Conservation (phyloP, 2,888 invertebrate species). For the Netelia melanura region DNA sequence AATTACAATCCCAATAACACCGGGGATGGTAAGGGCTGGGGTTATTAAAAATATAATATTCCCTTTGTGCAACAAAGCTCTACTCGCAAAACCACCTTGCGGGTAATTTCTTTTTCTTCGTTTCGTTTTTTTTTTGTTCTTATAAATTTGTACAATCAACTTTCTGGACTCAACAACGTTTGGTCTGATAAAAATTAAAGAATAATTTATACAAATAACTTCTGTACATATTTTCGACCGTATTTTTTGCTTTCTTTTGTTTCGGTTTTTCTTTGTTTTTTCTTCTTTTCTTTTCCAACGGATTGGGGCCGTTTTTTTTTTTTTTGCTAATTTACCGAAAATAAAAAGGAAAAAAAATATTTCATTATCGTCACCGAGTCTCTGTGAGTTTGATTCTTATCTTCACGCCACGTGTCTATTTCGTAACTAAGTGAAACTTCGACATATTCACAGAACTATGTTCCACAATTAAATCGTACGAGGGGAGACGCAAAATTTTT, state of each 20-base stretch:
- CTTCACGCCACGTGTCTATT: constrained; percentile 23
- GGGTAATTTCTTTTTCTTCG: constrained; percentile 62
- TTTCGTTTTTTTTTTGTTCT: constrained; percentile 68
- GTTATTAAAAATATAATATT: constrained; percentile 85
- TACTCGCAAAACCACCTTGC: constrained; percentile 64
- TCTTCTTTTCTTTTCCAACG: constrained; percentile 22
- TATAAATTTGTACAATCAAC: constrained; percentile 83
- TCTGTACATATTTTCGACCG: constrained; percentile 74
- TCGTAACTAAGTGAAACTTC: constrained; percentile 28
- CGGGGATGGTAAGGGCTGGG: constrained; percentile 65
- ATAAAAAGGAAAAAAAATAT: constrained; percentile 24
- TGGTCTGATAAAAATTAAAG: constrained; percentile 71
- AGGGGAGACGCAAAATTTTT: constrained; percentile 43
- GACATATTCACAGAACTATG: constrained; percentile 39
- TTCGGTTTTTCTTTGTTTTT: not conserved
- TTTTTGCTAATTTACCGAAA: constrained; percentile 20
- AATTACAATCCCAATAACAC: constrained; percentile 79
- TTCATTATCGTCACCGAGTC: constrained; percentile 21
- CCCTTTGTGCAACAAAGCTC: constrained; percentile 81
- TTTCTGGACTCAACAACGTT: constrained; percentile 78
- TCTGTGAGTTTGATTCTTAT: constrained; percentile 38
- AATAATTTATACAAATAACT: constrained; percentile 78
- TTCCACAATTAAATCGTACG: constrained; percentile 44
- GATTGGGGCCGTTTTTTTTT: constrained; percentile 39
- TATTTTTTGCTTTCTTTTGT: constrained; percentile 66